Conservation (phyloP, 2,113 vertebrate species). For the Rhombomys opimus region DNA sequence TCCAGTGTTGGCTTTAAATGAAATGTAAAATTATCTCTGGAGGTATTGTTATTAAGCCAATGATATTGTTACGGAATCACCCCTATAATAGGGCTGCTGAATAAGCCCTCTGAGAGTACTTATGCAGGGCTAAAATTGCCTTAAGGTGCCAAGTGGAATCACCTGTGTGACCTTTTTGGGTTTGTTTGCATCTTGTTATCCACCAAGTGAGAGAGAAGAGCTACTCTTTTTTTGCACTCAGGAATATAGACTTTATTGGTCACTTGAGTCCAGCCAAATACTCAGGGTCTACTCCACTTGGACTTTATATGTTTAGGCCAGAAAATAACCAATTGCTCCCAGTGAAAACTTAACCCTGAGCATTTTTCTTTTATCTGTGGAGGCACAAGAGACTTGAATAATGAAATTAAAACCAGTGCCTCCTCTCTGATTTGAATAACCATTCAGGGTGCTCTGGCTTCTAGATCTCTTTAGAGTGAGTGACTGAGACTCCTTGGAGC, state of each 20-base stretch:
- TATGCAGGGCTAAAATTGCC: slow-evolving; percentile 65
- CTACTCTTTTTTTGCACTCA: slow-evolving; percentile 68
- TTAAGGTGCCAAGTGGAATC: slow-evolving; percentile 79
- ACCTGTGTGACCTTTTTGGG: slow-evolving; percentile 82
- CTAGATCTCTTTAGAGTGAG: not conserved
- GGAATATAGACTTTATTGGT: slow-evolving; percentile 66
- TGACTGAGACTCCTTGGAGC: not conserved
- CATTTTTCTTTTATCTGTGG: slow-evolving; percentile 35
- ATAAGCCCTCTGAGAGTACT: slow-evolving; percentile 80
- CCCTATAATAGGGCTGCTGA: slow-evolving; percentile 78
- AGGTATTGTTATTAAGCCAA: slow-evolving; percentile 82
- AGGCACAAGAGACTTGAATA: slow-evolving; percentile 58
- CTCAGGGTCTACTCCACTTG: not conserved
- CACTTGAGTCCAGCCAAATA: slow-evolving; percentile 58
- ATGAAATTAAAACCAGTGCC: not conserved
- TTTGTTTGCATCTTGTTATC: slow-evolving; percentile 77
- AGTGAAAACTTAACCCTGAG: slow-evolving; percentile 56
- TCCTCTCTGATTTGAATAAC: slow-evolving; percentile 4
- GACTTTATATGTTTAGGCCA: slow-evolving; percentile 71
- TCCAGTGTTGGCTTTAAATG: slow-evolving; percentile 59
- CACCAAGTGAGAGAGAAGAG: slow-evolving; percentile 68
- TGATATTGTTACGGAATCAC: slow-evolving; percentile 80
- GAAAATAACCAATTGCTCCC: slow-evolving; percentile 78
- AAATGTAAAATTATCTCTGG: slow-evolving; percentile 75
- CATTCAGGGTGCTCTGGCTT: not conserved